Conservation (phyloP, 1,140 invertebrate species). For the Protaetia brevitarsis region DNA sequence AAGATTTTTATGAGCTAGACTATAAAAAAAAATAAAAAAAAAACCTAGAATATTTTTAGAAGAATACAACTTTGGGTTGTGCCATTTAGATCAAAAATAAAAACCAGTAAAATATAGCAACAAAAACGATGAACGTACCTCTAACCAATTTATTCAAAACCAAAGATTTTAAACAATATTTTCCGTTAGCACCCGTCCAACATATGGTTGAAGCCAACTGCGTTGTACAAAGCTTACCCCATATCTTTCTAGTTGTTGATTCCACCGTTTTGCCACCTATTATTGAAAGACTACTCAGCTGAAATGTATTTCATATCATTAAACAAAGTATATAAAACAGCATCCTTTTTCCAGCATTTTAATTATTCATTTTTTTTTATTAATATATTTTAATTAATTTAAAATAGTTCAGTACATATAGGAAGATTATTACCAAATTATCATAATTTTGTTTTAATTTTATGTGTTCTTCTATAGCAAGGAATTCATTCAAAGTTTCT, state of each 20-base stretch:
- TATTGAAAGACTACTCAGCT: constrained; percentile 7
- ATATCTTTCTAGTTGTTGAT: constrained; percentile 23
- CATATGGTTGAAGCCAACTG: constrained; percentile 20
- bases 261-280: constrained; percentile 23
- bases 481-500: constrained; percentile 17
- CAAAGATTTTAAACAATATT: constrained; percentile 20
- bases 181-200: constrained; percentile 24
- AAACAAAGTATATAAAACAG: no score
- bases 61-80: no score
- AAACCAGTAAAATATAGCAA: no score
- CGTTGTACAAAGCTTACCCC: constrained; percentile 19
- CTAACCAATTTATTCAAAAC: constrained; percentile 13
- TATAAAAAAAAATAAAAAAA: no score
- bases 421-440: constrained; percentile 10
- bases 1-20: no score
- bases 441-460: constrained; percentile 23
- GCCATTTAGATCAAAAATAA: no score
- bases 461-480: constrained; percentile 15
- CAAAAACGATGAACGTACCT: not conserved
- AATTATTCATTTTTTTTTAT: no score
- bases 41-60: no score
- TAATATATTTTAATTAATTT: no score
- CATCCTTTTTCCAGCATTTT: no score
- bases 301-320: not conserved
- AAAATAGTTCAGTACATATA: no score